phyloP scores from a whole-genome alignment of 2,113 vertebrate species.

The Chloropsis hardwickii region DNA sequence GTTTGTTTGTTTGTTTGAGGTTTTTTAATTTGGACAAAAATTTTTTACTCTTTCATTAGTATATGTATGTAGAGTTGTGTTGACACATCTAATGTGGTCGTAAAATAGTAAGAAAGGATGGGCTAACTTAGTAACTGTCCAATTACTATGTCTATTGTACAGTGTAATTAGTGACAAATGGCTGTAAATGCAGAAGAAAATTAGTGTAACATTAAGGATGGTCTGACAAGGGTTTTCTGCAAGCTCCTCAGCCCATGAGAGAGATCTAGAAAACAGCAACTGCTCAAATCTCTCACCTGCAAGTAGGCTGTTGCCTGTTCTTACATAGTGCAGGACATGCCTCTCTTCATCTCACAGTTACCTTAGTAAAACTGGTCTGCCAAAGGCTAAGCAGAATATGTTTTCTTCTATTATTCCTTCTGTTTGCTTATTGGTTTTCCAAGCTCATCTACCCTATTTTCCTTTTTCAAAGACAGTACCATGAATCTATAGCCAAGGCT shows the following conservation, averaged over 20 bases:
- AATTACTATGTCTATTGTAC: neutral
- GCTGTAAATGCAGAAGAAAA: neutral
- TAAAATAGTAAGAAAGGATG: neutral
- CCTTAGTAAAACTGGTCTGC: neutral
- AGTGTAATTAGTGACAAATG: neutral
- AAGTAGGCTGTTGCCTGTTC: too few species aligned
- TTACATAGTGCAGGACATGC: neutral
- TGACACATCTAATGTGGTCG: neutral
- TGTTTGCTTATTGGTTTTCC: neutral
- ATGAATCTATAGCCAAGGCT: neutral
- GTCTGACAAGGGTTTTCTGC: neutral
- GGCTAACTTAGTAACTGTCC: neutral
- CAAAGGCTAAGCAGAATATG: neutral
- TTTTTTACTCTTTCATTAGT: neutral
- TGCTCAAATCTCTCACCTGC: neutral
- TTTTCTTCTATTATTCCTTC: neutral
- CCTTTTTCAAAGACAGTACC: neutral
- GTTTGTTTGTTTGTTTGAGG: neutral
- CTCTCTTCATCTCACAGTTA: neutral
- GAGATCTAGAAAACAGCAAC: neutral
- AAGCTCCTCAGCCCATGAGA: neutral
- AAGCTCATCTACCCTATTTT: neutral
- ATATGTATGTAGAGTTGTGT: neutral
- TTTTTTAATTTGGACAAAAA: neutral
- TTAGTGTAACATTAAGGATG: neutral